A percentile compares a stretch with the other conserved stretches of the same genome.
These are phyloP conservation scores for Myiagra hebetior DNA, from an alignment of 2,113 vertebrate species.

Conservation along the genomic window DNA sequence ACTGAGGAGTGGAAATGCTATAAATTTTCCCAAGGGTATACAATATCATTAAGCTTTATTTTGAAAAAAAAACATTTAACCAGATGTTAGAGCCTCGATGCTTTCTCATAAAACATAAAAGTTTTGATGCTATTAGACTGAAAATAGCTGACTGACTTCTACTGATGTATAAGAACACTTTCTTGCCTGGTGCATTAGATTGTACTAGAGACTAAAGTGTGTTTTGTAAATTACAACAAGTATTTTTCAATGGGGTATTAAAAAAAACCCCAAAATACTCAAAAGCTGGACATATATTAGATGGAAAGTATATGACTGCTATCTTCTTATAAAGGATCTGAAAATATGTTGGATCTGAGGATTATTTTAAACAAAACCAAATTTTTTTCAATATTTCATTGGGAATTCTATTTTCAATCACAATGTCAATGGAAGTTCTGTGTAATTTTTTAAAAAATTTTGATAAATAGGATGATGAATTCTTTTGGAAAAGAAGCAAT, in stretches of 20 bases:
- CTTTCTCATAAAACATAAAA: not conserved
- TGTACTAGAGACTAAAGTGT: not conserved
- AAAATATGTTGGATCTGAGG: not conserved
- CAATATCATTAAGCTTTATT: not conserved
- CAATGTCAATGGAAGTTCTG: not conserved
- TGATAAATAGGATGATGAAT: not conserved
- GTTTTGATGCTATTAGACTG: not conserved
- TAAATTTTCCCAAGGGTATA: not conserved
- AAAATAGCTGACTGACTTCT: not conserved
- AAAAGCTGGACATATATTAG: not conserved
- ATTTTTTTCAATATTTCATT: not conserved
- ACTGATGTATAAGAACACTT: not conserved
- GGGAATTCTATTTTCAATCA: not conserved
- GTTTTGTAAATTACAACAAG: not conserved
- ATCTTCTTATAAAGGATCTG: not conserved
- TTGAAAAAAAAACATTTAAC: not conserved
- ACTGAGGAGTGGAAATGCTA: not conserved
- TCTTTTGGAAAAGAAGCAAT: not conserved
- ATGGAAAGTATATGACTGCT: not conserved
- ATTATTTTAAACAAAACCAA: not conserved
- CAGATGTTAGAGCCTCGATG: rapidly evolving
- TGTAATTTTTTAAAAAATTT: not conserved
- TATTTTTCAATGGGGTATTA: not conserved
- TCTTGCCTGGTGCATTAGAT: rapidly evolving
- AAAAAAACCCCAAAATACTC: rapidly evolving